Base-by-base conservation (phyloP, 2,113 vertebrate genomes). In the Podocnemis expansa region DNA sequence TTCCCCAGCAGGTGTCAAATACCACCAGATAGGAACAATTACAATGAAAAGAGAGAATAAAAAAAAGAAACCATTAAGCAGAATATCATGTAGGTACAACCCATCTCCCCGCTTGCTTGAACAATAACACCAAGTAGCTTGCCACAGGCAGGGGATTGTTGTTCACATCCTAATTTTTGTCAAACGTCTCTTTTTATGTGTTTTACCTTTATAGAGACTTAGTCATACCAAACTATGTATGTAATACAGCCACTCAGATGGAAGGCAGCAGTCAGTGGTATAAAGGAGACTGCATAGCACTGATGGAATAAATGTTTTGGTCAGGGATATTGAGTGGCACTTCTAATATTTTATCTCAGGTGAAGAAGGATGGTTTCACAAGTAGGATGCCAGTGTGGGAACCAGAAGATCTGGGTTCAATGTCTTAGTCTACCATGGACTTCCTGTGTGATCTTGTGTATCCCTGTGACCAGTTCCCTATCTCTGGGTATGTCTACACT, bases 1-100 rank as follows among this genome's bases (percentile, higher is more conserved):
- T 93, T 96, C 91, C 79, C 93, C 80, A 95, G 96, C 97, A 98
- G 98, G 97, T 98, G 97, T 97, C 63, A 47, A 96, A 91, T 93
- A 92, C 91, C 93, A 94, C 82, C 88, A 96, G 94, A 95, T 91
- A 97, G 94, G 95, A 93, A 96, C 93, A 96, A 96, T 95, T 92
- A 95, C 80, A 93, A 85, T 88, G 76, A 93, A 89, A 63, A 84
- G 82, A 93, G 29, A 56, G 58, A 88, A 86, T 43, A 63, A 84
- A 67, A 85, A 29, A 29, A 29, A 29, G 87, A 63, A 87, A 60
- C n/a, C n/a, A 58, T 87, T 38, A 84, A 31, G 29, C n/a, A 11
- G 17, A 76, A 63, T 93, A 0, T 88, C 73, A 10, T 13, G 24
- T 43, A 41, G 31, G 12, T 43, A 88, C 0, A 0, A 67, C 51